Percentiles rank a stretch among this genome's conserved stretches.
Evolutionary conservation across 2,888 invertebrate genomes (phyloP).

Genomic region (Synergus gifuensis): DNA sequence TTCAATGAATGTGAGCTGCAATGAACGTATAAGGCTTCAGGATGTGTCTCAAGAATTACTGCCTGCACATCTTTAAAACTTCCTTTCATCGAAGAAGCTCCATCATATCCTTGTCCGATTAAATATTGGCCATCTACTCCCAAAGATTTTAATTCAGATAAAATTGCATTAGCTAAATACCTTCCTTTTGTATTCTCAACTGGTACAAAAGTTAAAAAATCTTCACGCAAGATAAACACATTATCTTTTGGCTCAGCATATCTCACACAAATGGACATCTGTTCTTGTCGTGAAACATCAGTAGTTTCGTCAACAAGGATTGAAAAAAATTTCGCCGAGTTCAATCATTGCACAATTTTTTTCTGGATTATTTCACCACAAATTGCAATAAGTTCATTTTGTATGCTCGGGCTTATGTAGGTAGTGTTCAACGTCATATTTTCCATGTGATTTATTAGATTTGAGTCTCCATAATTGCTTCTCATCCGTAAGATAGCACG

Average conservation of each 20-base stretch:
- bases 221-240: constrained; percentile 26
- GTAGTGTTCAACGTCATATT: too few species aligned
- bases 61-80: too few species aligned
- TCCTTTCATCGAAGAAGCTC: too few species aligned
- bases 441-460: not conserved
- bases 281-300: not conserved
- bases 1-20: too few species aligned
- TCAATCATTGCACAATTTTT: constrained; percentile 3
- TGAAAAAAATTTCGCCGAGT: not conserved
- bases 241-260: constrained; percentile 16
- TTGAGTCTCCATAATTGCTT: not conserved
- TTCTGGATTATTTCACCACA: constrained; percentile 1
- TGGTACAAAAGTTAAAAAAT: constrained; percentile 36
- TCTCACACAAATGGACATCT: constrained; percentile 32
- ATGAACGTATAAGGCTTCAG: too few species aligned
- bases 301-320: constrained; percentile 21
- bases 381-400: not conserved
- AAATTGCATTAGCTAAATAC: constrained; percentile 24
- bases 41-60: too few species aligned
- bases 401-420: too few species aligned
- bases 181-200: not conserved
- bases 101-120: constrained; percentile 53
- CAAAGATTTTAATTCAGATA: constrained; percentile 4
- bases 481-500: not conserved
- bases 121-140: constrained; percentile 45